Evolutionary conservation across 2,888 invertebrate species (phyloP).

Genomic region (Nebria brevicollis): DNA sequence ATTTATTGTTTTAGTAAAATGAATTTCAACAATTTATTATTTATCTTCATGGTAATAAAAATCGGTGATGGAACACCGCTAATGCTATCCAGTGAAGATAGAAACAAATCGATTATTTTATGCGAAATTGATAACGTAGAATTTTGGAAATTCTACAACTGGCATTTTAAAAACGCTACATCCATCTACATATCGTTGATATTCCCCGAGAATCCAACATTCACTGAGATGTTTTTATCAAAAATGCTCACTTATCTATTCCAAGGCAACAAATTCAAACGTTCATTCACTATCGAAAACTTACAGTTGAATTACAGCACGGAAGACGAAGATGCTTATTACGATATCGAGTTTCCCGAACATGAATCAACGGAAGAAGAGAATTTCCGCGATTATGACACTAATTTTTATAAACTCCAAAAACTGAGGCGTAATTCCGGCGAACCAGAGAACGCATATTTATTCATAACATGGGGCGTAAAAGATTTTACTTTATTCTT

Average conservation of each 20-base stretch:
- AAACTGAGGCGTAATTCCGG: slow-evolving; percentile 21
- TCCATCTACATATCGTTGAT: slow-evolving; percentile 18
- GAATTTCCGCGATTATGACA: not conserved
- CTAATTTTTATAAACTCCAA: slow-evolving; percentile 10
- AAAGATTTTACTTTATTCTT: slow-evolving; percentile 29
- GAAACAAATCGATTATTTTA: not conserved
- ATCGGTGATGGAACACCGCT: not conserved
- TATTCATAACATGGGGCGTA: slow-evolving; percentile 12
- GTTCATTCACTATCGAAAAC: not conserved
- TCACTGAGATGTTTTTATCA: slow-evolving; percentile 9
- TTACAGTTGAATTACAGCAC: not conserved
- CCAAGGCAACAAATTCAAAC: not conserved
- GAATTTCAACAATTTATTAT: no score
- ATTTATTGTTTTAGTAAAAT: no score
- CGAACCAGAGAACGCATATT: slow-evolving; percentile 14
- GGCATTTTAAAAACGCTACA: slow-evolving; percentile 33
- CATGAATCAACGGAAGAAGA: not conserved
- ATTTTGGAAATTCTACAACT: slow-evolving; percentile 42
- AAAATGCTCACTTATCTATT: slow-evolving; percentile 16
- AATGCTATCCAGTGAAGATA: not conserved
- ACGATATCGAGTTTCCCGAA: not conserved
- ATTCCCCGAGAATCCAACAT: slow-evolving; percentile 6
- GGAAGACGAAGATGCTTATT: no score
- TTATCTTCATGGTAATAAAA: not conserved
- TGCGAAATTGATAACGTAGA: slow-evolving; percentile 17